Base-by-base conservation (phyloP, 2,888 invertebrate species). In the Altica lythri region DNA sequence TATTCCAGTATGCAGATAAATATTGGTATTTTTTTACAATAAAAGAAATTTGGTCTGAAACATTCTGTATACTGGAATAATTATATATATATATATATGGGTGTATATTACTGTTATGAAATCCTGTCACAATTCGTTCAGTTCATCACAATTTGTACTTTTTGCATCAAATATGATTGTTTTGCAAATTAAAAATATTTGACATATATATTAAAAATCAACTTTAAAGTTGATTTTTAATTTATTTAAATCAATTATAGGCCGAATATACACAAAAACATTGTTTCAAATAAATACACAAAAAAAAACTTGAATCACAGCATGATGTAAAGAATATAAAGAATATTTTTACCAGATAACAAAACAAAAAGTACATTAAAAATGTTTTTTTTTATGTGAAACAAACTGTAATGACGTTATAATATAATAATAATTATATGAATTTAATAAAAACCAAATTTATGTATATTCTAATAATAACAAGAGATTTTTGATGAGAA, bases 221-320 rank as follows among this genome's bases (percentile, higher is more conserved):
- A n/a, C n/a, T n/a, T n/a, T n/a, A n/a, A n/a, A n/a, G n/a, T n/a
- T n/a, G n/a, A n/a, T n/a, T n/a, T n/a, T n/a, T n/a, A n/a, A n/a
- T n/a, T n/a, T n/a, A n/a, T n/a, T n/a, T n/a, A n/a, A n/a, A n/a
- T n/a, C n/a, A n/a, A n/a, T n/a, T n/a, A n/a, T 14, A 18, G 46
- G 27, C 45, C 37, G 18, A 47, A 44, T 43, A 50, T 59, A 50
- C 57, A 61, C 49, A 64, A 61, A 61, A 59, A 61, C 57, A 60
- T 62, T 68, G 66, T 69, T 71, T 70, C 68, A 71, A 70, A 72
- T 69, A 72, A 72, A 72, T 71, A 72, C 70, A 70, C 65, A 72
- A 71, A 17, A 17, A n/a, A n/a, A 35, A 69, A 68, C 68, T 67
- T 68, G 68, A 71, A 72, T 72, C 72, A 72, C 72, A 72, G 72